phyloP scores from a whole-genome alignment of 2,797 vertebrate genomes.

The Fringilla coelebs region DNA sequence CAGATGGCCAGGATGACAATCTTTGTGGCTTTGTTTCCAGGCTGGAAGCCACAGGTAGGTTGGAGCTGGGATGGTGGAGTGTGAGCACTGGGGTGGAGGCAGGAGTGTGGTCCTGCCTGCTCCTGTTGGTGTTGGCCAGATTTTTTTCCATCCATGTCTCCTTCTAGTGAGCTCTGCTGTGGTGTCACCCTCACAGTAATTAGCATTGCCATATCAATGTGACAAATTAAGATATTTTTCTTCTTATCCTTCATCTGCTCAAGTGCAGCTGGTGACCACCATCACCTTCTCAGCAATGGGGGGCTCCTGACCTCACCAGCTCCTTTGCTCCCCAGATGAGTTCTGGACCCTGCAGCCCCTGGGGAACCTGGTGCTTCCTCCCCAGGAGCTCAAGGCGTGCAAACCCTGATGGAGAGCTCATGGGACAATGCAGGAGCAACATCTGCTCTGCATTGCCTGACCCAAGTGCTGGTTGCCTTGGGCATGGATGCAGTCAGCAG shows the following conservation, averaged over 20 bases:
- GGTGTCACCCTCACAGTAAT: accelerated
- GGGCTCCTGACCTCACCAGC: neutral
- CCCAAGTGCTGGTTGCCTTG: neutral
- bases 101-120: neutral
- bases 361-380: neutral
- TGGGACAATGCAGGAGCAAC: neutral
- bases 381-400: neutral
- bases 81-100: neutral
- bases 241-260: neutral
- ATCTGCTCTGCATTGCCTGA: accelerated
- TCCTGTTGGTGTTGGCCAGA: neutral
- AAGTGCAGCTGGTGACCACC: neutral
- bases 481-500: neutral
- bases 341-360: neutral
- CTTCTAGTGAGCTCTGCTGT: neutral
- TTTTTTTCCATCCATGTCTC: neutral
- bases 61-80: neutral
- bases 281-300: neutral
- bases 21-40: neutral
- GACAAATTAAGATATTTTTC: neutral
- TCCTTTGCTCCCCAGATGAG: accelerated
- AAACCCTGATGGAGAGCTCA: neutral
- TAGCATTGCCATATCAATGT: neutral
- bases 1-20: accelerated
- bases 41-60: neutral